Evolutionary conservation across 2,888 invertebrate genomes (phyloP), one percentile per base, ranked within the genome.

Genomic region (Dichetophora obliterata): DNA sequence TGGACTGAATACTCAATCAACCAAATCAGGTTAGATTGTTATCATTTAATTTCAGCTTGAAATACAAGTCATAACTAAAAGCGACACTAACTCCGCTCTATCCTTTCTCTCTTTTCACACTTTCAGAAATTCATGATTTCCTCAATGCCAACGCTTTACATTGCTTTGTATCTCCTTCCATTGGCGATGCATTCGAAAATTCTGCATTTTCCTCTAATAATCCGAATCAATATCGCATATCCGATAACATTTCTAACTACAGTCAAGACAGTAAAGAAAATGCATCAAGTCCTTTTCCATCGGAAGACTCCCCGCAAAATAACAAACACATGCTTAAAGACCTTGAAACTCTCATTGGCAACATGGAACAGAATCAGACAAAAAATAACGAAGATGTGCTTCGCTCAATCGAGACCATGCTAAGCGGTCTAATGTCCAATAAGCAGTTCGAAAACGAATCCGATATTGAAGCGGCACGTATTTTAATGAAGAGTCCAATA

Each of bases 311-410:
- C 6, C 54, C 78, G 70, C 50, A 75, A n/a, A 71, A 82, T 61
- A 86, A 86, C 78, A 83, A 82, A 71, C 84, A 86, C 77, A 85
- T 89, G 1, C 80, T 90, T 2, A 87, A 86, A 81, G 90, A 90
- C 81, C 87, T 90, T 6, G 90, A 90, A 78, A 87, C 84, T 54
- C 85, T 90, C 0, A 90, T 90, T 68, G 89, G 88, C 2, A 89
- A 87, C 59, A 90, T 90, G 86, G 90, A 90, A 78, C 85, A 88
- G 74, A 87, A 87, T 77, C 90, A 90, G 76, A 86, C 88, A 14
- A 89, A 87, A 71, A 87, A 89, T 76, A 88, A 85, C 69, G 86
- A 87, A 52, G 85, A 84, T 27, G 85, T 87, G 3, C 78, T 88
- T 16, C 85, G 86, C 1, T 87, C 86, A 31, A 87, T 89, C 70